Conservation (phyloP, 2,888 invertebrate species). For the Portevinia maculata region DNA sequence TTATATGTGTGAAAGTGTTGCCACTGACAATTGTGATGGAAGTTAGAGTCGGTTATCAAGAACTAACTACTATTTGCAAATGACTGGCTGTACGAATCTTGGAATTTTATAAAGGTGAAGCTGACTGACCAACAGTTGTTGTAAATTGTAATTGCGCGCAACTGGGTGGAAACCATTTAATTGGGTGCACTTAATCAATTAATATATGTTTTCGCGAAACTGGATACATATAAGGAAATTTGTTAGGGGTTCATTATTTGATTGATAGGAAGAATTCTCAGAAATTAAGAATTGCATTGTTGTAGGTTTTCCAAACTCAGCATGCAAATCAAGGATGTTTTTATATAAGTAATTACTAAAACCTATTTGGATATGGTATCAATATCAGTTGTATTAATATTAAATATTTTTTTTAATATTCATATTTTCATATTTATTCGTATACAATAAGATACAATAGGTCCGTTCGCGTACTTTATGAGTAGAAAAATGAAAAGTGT, state of each 20-base stretch:
- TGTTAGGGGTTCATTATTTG: background rate
- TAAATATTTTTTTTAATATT: too few species aligned
- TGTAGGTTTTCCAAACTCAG: too few species aligned
- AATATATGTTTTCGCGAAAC: background rate
- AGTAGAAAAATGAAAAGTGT: too few species aligned
- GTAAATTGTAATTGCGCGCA: conserved; percentile 28
- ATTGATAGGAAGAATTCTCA: too few species aligned
- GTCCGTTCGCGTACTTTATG: too few species aligned
- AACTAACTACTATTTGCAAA: conserved; percentile 2
- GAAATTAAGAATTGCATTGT: too few species aligned
- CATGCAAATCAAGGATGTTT: too few species aligned
- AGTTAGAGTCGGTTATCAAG: conserved; percentile 33
- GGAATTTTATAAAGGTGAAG: conserved; percentile 17
- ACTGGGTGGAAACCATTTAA: conserved; percentile 50
- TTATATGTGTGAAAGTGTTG: conserved; percentile 62
- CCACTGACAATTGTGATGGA: conserved; percentile 50
- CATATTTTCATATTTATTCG: too few species aligned
- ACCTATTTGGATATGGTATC: too few species aligned
- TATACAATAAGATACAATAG: too few species aligned
- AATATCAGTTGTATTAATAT: too few species aligned
- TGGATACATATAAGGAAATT: background rate
- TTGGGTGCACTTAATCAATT: conserved; percentile 33
- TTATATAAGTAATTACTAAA: too few species aligned
- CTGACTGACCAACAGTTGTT: background rate
- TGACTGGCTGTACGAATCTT: conserved; percentile 22